Base-by-base conservation (phyloP, 30 jellyfish, hydroid and myxozoan species). In the Calvadosia cruxmelitensis region DNA sequence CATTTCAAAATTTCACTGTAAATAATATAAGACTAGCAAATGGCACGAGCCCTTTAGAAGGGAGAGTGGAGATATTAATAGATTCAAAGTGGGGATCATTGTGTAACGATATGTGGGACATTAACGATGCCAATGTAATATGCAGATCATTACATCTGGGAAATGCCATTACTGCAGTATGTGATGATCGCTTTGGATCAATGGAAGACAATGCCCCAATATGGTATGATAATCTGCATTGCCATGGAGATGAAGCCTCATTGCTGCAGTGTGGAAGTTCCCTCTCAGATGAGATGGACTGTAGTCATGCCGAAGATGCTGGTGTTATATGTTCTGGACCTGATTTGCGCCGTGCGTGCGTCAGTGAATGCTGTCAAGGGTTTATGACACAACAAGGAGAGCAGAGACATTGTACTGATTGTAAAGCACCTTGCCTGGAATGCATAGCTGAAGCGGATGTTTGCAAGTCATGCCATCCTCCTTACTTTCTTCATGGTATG, bases 71-170 rank as follows among this genome's bases (percentile, higher is more conserved):
- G 66, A 69, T 89, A n/a, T 80, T 80, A 67, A 50, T 66, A 20
- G 72, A 71, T 0, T 75, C 74, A n/a, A 29, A 27, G 25, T 89
- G 98, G 98, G 93, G 95, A 1, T 78, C 98, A 27, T 66, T 89
- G 31, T 89, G 98, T 52, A 86, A 89, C 57, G 84, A 80, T 30
- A 50, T 31, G 0, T 89, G 98, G 98, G 98, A 89, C 57, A 32
- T 89, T 34, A 31, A 64, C 33, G 98, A 89, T 68, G 98, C 98
- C 10, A 81, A 78, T 63, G 93, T 89, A 53, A 93, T 89, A 20
- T 89, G 98, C 70, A 66, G 63, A 66, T 86, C 80, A 79, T 64
- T 89, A 28, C 94, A 94, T 0, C 81, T 70, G 63, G 98, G 98
- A 12, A 63, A 94, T 13, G 98, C 98, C 15, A 50, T 20, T 3